These are phyloP conservation scores for Melipona bicolor DNA, from an alignment of 2,888 invertebrate species.

Conservation along the genomic window DNA sequence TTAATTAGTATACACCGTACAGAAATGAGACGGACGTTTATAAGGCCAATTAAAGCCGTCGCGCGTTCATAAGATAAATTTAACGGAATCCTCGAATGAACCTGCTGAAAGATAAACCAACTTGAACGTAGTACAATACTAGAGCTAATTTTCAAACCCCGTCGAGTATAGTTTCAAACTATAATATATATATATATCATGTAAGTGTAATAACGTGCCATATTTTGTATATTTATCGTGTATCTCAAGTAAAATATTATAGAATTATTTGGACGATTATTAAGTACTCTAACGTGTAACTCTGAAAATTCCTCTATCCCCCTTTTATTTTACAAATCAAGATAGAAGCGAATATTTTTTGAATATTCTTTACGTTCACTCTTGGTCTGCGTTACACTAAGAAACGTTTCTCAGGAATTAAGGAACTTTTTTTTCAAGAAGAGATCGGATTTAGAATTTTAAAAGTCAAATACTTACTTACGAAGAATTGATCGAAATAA, in stretches of 20 bases:
- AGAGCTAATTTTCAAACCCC: constrained; percentile 33
- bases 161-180: constrained; percentile 1
- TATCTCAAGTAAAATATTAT: background rate
- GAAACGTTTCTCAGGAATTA: no score
- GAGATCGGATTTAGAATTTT: background rate
- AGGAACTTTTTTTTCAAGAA: no score
- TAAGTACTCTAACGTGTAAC: no score
- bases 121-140: constrained; percentile 12
- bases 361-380: no score
- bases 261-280: background rate
- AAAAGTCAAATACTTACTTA: background rate
- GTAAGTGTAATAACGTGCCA: background rate
- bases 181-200: background rate
- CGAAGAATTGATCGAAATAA: background rate
- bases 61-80: constrained; percentile 39
- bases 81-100: constrained; percentile 33
- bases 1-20: no score
- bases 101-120: constrained; percentile 42
- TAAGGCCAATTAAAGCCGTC: constrained; percentile 44
- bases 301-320: no score
- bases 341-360: no score
- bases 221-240: background rate
- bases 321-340: no score
- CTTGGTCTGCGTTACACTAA: no score
- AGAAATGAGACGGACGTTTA: background rate